Conservation (phyloP, 2,888 invertebrate species). For the Stictocephala bisonia region DNA sequence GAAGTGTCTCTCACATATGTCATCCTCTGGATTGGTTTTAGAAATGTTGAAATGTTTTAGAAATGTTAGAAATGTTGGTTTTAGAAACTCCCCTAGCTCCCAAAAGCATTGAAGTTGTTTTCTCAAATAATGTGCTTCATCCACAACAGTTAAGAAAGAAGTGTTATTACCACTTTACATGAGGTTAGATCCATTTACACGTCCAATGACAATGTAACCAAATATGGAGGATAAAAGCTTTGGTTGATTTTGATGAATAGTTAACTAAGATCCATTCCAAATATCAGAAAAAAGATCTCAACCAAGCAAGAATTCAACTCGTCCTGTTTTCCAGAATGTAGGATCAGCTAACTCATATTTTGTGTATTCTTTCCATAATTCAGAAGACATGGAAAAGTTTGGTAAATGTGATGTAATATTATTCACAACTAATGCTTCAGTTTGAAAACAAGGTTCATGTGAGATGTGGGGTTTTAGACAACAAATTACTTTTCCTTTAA, state of each 20-base stretch:
- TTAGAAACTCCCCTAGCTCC: conserved; percentile 21
- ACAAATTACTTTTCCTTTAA: too few species aligned
- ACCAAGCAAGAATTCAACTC: too few species aligned
- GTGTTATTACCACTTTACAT: not conserved
- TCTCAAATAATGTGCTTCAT: conserved; percentile 8
- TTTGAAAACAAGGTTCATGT: too few species aligned
- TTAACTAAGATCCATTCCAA: not conserved
- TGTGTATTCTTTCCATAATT: too few species aligned
- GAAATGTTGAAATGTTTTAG: too few species aligned
- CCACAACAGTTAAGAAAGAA: not conserved
- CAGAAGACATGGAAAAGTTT: too few species aligned
- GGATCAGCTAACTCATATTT: too few species aligned
- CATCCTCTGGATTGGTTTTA: conserved; percentile 11
- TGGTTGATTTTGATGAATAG: not conserved
- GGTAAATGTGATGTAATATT: too few species aligned
- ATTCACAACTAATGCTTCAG: too few species aligned
- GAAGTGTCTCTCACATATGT: conserved; percentile 41
- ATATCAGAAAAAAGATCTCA: conserved; percentile 43
- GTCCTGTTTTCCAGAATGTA: too few species aligned
- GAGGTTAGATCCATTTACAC: not conserved
- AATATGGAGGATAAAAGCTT: conserved; percentile 29
- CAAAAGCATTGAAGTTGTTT: conserved; percentile 24
- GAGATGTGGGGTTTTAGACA: too few species aligned
- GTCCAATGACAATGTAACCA: conserved; percentile 36
- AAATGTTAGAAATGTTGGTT: too few species aligned